Conservation (phyloP, 2,113 vertebrate genomes). For the Fukomys damarensis region DNA sequence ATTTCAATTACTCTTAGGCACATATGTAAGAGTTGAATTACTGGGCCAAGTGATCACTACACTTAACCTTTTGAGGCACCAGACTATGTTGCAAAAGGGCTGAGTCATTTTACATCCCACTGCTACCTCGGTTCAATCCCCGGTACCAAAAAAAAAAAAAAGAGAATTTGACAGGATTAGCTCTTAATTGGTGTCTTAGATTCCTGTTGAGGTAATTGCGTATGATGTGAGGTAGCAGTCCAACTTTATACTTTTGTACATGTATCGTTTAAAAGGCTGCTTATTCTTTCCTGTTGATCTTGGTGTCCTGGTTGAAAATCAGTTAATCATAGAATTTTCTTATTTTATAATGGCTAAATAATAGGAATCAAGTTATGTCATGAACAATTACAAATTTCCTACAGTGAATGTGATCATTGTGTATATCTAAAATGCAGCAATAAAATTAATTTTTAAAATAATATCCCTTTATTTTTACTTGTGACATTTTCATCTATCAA, state of each 20-base stretch:
- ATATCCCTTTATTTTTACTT: background rate
- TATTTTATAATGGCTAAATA: background rate
- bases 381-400: background rate
- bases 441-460: background rate
- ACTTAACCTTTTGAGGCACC: background rate
- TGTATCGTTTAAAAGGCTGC: background rate
- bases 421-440: background rate
- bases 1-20: background rate
- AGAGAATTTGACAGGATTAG: background rate
- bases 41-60: background rate
- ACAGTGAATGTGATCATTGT: background rate
- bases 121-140: no score
- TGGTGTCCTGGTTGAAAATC: background rate
- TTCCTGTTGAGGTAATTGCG: background rate
- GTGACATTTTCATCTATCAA: background rate
- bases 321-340: background rate
- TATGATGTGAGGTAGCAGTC: background rate
- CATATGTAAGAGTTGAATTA: background rate
- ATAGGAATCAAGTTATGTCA: background rate
- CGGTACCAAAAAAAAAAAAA: no score
- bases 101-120: background rate
- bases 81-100: background rate
- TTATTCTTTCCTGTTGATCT: background rate
- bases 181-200: background rate
- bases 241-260: background rate